Conservation (phyloP, 2,888 invertebrate genomes). For the Fragum whitleyi region DNA sequence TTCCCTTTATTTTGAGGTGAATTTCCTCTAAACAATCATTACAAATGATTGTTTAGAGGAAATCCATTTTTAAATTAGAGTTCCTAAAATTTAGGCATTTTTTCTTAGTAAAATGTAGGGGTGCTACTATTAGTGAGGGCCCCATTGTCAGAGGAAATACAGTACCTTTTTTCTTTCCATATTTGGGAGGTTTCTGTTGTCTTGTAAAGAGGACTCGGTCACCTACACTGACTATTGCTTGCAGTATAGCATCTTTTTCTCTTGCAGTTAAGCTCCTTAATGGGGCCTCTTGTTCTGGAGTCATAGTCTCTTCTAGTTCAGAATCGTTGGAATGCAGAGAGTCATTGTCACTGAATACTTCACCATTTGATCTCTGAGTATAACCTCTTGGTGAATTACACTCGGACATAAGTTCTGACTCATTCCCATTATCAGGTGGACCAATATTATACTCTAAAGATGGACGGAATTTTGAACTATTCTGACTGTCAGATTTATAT, state of each 20-base stretch:
- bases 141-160: no score
- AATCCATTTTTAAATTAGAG: no score
- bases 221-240: slow-evolving; percentile 72
- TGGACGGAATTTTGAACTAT: slow-evolving; percentile 63
- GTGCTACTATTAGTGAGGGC: no score
- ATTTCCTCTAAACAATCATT: no score
- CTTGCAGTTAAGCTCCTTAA: slow-evolving; percentile 64
- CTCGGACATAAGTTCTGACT: not conserved
- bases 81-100: no score
- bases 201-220: slow-evolving; percentile 75
- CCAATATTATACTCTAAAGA: slow-evolving; percentile 68
- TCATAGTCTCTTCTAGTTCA: slow-evolving; percentile 59
- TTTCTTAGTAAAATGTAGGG: no score
- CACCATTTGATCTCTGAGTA: slow-evolving; percentile 13
- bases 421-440: slow-evolving; percentile 1
- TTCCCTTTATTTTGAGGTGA: no score
- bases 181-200: slow-evolving; percentile 76
- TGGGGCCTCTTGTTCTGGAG: slow-evolving; percentile 58
- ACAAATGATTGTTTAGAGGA: no score
- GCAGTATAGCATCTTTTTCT: slow-evolving; percentile 72
- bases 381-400: slow-evolving; percentile 6
- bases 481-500: slow-evolving; percentile 61
- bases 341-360: slow-evolving; percentile 64
- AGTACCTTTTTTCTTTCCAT: slow-evolving; percentile 78
- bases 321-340: slow-evolving; percentile 60